These are phyloP conservation scores for western clawed frog (Xenopus tropicalis) DNA, from an alignment of 2,113 vertebrate species.

Conservation along the genomic window UCB_Xtro_10.0 CM004450.2:97235501-97236000, in stretches of 20 bases:
- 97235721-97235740: not conserved
- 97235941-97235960: not conserved
- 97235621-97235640: too few species aligned
- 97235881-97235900: not conserved
- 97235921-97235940: not conserved
- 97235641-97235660: too few species aligned
- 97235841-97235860: not conserved
- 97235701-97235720: constrained; percentile 1
- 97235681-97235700: not conserved
- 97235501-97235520: too few species aligned
- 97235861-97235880: not conserved
- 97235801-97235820: not conserved
- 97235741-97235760: constrained; percentile 11
- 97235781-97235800: not conserved
- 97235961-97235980: not conserved
- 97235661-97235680: not conserved
- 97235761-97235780: not conserved
- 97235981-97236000: not conserved
- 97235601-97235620: too few species aligned
- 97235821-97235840: not conserved
- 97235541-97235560: too few species aligned
- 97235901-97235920: too few species aligned
- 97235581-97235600: too few species aligned
- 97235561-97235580: too few species aligned
- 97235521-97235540: too few species aligned